Evolutionary conservation across 2,113 vertebrate genomes (phyloP), one percentile per base, ranked within the genome.

Genomic region (Lepisosteus oculatus): DNA sequence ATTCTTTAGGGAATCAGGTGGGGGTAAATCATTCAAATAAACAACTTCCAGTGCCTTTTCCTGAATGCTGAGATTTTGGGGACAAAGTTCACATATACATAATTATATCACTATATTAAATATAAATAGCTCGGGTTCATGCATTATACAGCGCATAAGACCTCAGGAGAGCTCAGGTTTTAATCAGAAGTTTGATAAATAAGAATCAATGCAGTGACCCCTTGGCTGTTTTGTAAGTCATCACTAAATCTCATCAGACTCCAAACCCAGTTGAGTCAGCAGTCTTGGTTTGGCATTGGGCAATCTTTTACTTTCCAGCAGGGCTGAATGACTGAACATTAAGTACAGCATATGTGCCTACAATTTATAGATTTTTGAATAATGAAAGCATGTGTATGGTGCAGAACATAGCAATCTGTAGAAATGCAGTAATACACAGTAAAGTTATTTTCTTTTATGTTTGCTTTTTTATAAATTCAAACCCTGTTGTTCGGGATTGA

Each of bases 91-190:
- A 29, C 29, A 29, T 29, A 29, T 29, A 29, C 29, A 29, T 29
- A 29, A 29, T 29, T 29, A 29, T 29, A 29, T 29, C 29, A 29
- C 29, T 29, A 29, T 29, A 29, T 29, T 29, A 29, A 1, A 29
- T 29, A 29, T 29, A 29, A 29, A 29, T 63, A 44, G 61, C n/a
- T 47, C 44, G 1, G 12, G 6, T 51, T 63, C 14, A 47, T 47
- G 57, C 59, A 71, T 69, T 69, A 57, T 55, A 69, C 55, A 59
- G 55, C 13, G 47, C 42, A 4, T 69, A 9, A 63, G 12, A 29
- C 68, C 43, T 11, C 59, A 45, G 44, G 8, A n/a, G 42, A 8
- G 42, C n/a, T 72, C 56, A 0, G 4, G 13, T 55, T 56, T 72
- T 41, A 13, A 29, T 43, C 61, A 13, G 9, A 9, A 51, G 8